These are phyloP conservation scores for Esperia sulphurella DNA, from an alignment of 2,888 invertebrate genomes.

Conservation along the genomic window DNA sequence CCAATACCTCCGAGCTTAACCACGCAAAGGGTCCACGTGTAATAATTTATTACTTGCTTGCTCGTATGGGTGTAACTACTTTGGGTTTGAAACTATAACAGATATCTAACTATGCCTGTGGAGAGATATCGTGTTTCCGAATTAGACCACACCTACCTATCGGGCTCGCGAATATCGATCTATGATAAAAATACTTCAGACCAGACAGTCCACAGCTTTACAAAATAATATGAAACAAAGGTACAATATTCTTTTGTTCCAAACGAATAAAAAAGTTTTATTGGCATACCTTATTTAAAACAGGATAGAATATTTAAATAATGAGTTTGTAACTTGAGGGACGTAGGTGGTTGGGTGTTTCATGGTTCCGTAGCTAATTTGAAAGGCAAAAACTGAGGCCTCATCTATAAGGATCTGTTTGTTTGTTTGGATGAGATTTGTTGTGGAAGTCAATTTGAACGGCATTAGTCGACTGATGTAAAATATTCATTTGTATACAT, in stretches of 20 bases:
- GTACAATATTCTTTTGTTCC: conserved; percentile 7
- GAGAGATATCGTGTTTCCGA: not conserved
- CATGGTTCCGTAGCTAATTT: conserved; percentile 3
- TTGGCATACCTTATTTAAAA: conserved; percentile 18
- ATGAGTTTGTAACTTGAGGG: conserved; percentile 13
- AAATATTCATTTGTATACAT: too few relatives aligned
- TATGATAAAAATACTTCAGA: not conserved
- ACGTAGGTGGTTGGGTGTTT: conserved; percentile 1
- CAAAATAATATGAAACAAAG: not conserved
- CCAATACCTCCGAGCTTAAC: conserved; percentile 56
- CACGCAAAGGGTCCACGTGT: conserved; percentile 60
- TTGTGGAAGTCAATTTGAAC: not conserved
- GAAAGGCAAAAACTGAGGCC: not conserved
- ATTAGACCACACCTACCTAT: not conserved
- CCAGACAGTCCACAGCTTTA: not conserved
- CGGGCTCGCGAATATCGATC: not conserved
- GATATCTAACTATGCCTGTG: not conserved
- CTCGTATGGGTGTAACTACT: conserved; percentile 20
- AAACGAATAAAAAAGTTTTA: conserved; percentile 17
- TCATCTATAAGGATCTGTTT: not conserved
- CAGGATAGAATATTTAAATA: conserved; percentile 21
- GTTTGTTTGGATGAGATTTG: not conserved
- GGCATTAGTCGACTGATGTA: not conserved
- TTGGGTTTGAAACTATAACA: conserved; percentile 9
- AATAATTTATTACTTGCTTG: conserved; percentile 64